phyloP scores from a whole-genome alignment of 2,113 vertebrate species.

The Mormoops blainvillei region DNA sequence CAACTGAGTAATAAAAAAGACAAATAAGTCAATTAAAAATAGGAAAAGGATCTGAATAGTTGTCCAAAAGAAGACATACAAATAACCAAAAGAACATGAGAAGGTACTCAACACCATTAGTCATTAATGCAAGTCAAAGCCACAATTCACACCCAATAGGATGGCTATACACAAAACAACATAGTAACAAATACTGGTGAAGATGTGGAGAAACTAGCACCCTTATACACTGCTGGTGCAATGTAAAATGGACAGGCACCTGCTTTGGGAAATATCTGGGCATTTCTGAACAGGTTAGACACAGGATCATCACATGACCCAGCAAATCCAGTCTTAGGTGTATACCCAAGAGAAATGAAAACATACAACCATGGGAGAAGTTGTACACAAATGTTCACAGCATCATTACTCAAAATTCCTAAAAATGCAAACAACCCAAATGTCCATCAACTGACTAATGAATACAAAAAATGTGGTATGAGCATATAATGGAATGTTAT shows the following conservation, averaged over 20 bases:
- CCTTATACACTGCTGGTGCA: background rate
- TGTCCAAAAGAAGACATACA: too few relatives aligned
- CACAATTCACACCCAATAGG: background rate
- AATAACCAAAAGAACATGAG: too few relatives aligned
- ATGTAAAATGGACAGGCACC: background rate
- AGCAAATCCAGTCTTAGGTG: too few relatives aligned
- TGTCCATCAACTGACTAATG: background rate
- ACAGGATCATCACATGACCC: background rate
- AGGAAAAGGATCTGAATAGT: too few relatives aligned
- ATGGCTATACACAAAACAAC: background rate
- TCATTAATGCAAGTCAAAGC: background rate
- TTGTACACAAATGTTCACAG: too few relatives aligned
- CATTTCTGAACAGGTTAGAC: background rate
- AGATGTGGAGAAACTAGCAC: background rate
- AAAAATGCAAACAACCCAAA: background rate
- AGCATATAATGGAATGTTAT: background rate
- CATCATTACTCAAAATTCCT: too few relatives aligned
- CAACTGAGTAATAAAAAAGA: too few relatives aligned
- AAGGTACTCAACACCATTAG: background rate
- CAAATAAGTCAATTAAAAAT: too few relatives aligned
- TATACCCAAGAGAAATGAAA: too few relatives aligned
- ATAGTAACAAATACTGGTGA: background rate
- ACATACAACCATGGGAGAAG: too few relatives aligned
- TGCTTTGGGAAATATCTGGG: background rate
- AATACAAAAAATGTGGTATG: background rate